Evolutionary conservation across 64 coral and sea anemone genomes (phyloP).

Genomic region (Montipora foliosa): DNA sequence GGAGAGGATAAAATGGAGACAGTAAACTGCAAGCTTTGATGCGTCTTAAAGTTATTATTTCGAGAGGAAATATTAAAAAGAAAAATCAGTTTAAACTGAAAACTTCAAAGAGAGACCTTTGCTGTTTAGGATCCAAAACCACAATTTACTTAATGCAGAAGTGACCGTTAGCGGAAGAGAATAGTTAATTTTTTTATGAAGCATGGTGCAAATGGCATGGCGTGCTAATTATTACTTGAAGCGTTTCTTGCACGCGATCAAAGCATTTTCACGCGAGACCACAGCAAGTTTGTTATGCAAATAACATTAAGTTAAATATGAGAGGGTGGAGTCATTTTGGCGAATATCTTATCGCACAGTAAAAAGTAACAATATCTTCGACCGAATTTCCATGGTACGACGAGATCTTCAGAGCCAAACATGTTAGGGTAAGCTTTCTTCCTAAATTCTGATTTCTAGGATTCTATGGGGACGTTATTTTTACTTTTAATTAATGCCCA

Average conservation of each 20-base stretch:
- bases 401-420: neutral
- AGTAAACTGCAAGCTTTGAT: too few relatives aligned
- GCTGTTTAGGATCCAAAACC: neutral
- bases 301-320: neutral
- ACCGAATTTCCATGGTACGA: neutral
- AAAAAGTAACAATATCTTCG: neutral
- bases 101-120: neutral
- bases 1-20: too few relatives aligned
- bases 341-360: neutral
- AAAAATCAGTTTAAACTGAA: too few relatives aligned
- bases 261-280: neutral
- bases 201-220: neutral
- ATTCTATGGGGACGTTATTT: neutral
- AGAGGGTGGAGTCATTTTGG: neutral
- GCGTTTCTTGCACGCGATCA: slow-evolving; percentile 7
- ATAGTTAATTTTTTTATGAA: neutral
- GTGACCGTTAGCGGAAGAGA: neutral
- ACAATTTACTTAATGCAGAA: neutral
- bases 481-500: neutral
- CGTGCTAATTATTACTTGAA: neutral
- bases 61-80: too few relatives aligned
- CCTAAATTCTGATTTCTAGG: neutral
- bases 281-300: slow-evolving; percentile 1
- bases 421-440: neutral
- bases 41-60: too few relatives aligned